Evolutionary conservation across 2,113 vertebrate genomes (phyloP).

Genomic region (Scatophagus argus): DNA sequence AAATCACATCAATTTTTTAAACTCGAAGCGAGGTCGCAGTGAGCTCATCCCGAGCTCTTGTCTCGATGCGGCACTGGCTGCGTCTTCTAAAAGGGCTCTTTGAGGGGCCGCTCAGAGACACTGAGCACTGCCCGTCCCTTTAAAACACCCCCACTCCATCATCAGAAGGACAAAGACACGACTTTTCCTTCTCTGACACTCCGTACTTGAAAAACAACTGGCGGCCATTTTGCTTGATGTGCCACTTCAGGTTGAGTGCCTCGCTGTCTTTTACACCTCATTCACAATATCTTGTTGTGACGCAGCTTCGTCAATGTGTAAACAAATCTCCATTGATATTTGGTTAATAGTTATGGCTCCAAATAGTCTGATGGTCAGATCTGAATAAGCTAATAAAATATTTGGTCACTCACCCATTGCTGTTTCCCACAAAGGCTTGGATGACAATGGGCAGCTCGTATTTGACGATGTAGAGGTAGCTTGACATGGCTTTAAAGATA

Average conservation of each 20-base stretch:
- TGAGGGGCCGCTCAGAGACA: constrained; percentile 41
- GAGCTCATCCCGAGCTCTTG: constrained; percentile 60
- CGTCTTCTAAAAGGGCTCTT: constrained; percentile 69
- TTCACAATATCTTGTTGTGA: neutral
- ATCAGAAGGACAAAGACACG: constrained; percentile 35
- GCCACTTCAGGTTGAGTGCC: constrained; percentile 31
- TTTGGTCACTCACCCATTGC: constrained; percentile 84
- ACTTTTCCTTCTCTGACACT: constrained; percentile 22
- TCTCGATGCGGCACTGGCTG: constrained; percentile 62
- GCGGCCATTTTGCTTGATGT: constrained; percentile 51
- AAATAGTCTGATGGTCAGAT: neutral
- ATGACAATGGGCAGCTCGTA: constrained; percentile 98
- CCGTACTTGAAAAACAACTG: constrained; percentile 52
- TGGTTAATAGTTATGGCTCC: neutral
- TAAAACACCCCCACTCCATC: neutral
- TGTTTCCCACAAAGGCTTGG: constrained; percentile 87
- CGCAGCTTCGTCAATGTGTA: neutral
- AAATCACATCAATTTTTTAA: constrained; percentile 65
- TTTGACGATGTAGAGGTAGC: constrained; percentile 99
- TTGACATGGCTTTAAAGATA: constrained; percentile 94
- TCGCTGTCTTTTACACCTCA: neutral
- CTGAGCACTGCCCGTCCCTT: constrained; percentile 30
- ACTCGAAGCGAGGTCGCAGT: constrained; percentile 23
- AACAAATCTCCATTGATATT: constrained; percentile 1
- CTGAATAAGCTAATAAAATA: neutral